phyloP scores from a whole-genome alignment of 1,140 invertebrate genomes.

The Argopecten irradians region DNA sequence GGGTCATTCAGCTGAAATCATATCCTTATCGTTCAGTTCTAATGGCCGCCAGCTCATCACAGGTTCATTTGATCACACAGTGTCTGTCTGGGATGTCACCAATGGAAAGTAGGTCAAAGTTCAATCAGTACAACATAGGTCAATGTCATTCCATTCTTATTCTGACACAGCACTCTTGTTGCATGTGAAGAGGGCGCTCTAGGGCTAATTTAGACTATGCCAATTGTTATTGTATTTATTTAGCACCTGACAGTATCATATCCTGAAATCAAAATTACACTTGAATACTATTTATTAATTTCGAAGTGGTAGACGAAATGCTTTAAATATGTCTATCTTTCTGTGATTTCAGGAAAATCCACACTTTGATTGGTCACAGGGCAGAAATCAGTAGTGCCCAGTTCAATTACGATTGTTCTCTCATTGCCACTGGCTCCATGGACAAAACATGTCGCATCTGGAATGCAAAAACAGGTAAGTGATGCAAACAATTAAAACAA shows the following conservation, averaged over 20 bases:
- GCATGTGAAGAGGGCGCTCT: no score
- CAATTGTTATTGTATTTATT: neutral
- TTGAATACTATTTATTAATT: neutral
- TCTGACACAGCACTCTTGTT: neutral
- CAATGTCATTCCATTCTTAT: neutral
- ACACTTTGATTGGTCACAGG: slow-evolving; percentile 83
- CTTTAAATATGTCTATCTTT: neutral
- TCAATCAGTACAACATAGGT: neutral
- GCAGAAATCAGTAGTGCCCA: slow-evolving; percentile 86
- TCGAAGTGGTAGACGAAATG: neutral
- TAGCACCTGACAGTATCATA: neutral
- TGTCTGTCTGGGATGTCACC: slow-evolving; percentile 86
- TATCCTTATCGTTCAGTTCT: slow-evolving; percentile 84
- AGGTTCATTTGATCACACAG: slow-evolving; percentile 87
- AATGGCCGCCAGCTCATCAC: slow-evolving; percentile 85
- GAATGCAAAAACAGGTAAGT: slow-evolving; percentile 79
- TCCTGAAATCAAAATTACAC: neutral
- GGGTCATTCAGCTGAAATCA: slow-evolving; percentile 86
- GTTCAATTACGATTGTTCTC: slow-evolving; percentile 84
- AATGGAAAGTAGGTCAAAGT: slow-evolving; percentile 81
- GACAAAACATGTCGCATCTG: slow-evolving; percentile 87
- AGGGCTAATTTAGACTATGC: neutral
- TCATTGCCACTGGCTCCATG: slow-evolving; percentile 84
- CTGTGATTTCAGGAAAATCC: slow-evolving; percentile 79
- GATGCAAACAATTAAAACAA: no score